phyloP scores from a whole-genome alignment of 64 coral and sea anemone genomes.

The Montipora foliosa region DNA sequence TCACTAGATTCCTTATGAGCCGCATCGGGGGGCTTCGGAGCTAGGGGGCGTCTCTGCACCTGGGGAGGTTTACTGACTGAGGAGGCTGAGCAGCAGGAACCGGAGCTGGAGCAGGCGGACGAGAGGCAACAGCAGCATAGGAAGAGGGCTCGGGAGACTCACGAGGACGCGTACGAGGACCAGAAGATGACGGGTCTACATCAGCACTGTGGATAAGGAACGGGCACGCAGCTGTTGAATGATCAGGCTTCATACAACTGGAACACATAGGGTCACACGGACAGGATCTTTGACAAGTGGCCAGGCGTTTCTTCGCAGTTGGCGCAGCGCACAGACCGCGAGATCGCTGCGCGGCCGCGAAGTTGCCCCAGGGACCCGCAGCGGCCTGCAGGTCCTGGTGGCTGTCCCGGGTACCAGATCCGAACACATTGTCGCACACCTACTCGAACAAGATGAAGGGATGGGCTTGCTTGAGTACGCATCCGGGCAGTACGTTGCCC shows the following conservation, averaged over 20 bases:
- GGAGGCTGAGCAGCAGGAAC: no score
- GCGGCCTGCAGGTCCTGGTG: neutral
- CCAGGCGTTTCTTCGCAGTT: neutral
- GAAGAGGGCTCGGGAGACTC: no score
- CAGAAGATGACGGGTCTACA: no score
- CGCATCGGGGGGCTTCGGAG: no score
- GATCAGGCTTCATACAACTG: neutral
- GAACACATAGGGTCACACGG: neutral
- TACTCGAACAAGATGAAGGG: neutral
- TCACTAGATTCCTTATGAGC: no score
- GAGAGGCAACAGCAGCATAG: no score
- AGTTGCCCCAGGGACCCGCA: neutral
- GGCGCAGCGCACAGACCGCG: no score
- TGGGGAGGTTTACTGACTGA: no score
- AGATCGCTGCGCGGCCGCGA: fast-evolving
- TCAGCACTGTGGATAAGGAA: neutral
- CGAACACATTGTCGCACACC: neutral
- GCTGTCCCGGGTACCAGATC: neutral
- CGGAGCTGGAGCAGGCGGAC: no score
- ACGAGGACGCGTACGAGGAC: no score
- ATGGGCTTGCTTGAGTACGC: fast-evolving
- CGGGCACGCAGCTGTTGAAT: neutral
- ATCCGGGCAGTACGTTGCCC: neutral
- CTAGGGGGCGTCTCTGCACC: no score
- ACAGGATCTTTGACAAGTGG: neutral